Evolutionary conservation across 2,888 invertebrate genomes (phyloP).

Genomic region (Auanema sp.): DNA sequence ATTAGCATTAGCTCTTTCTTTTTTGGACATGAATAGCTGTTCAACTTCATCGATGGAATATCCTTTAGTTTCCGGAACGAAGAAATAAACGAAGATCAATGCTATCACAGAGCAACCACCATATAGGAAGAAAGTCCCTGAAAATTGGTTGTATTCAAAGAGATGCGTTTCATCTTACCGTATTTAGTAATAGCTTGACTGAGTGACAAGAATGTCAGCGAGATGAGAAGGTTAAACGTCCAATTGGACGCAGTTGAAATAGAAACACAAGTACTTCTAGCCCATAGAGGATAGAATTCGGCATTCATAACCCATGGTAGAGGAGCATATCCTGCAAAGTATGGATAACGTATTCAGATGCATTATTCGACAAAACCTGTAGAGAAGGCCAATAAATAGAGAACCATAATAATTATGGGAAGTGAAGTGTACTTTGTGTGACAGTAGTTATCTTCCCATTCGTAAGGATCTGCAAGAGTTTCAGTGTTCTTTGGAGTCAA

Average conservation of each 20-base stretch:
- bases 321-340: constrained; percentile 68
- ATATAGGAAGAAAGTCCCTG: constrained; percentile 70
- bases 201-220: constrained; percentile 67
- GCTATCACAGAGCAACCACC: constrained; percentile 67
- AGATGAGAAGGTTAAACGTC: constrained; percentile 68
- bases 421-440: constrained; percentile 64
- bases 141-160: constrained; percentile 18
- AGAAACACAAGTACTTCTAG: constrained; percentile 66
- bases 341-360: not conserved
- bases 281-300: constrained; percentile 70
- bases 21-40: constrained; percentile 57
- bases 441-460: constrained; percentile 54
- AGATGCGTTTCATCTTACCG: constrained; percentile 25
- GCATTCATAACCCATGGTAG: constrained; percentile 71
- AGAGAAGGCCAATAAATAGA: constrained; percentile 47
- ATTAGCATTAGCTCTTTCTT: constrained; percentile 42
- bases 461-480: constrained; percentile 18
- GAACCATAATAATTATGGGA: constrained; percentile 57
- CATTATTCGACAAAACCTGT: constrained; percentile 24
- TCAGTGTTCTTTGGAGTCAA: not conserved
- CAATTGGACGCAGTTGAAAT: constrained; percentile 65
- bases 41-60: constrained; percentile 68
- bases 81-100: constrained; percentile 66
- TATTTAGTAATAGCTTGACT: constrained; percentile 56
- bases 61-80: constrained; percentile 70